phyloP scores from a whole-genome alignment of 2,888 invertebrate genomes.

The Theristus sp. region DNA sequence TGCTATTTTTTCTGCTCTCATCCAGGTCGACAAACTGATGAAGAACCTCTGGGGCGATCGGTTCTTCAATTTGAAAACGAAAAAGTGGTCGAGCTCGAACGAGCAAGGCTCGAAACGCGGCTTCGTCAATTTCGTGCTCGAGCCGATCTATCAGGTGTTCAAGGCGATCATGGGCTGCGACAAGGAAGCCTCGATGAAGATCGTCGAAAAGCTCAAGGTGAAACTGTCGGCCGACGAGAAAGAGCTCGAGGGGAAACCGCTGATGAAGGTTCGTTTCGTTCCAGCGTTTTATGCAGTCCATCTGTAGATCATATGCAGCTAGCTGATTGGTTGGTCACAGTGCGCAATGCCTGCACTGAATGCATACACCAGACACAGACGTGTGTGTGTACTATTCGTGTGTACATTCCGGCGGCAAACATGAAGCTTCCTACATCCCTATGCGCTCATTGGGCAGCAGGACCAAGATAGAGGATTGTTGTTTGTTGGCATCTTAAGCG shows the following conservation, averaged over 20 bases:
- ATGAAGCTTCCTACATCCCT: too few species aligned
- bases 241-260: slow-evolving; percentile 83
- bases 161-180: slow-evolving; percentile 75
- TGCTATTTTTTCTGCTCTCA: too few species aligned
- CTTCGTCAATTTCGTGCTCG: slow-evolving; percentile 95
- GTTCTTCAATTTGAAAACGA: slow-evolving; percentile 87
- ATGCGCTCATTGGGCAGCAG: too few species aligned
- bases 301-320: too few species aligned
- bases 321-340: too few species aligned
- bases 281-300: too few species aligned
- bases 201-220: slow-evolving; percentile 76
- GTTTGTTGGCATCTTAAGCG: too few species aligned
- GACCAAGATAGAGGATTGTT: too few species aligned
- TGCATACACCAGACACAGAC: too few species aligned
- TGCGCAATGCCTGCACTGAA: too few species aligned
- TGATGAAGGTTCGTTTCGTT: slow-evolving; percentile 57
- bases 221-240: slow-evolving; percentile 79
- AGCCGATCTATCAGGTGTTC: slow-evolving; percentile 90
- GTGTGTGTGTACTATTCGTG: too few species aligned
- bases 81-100: slow-evolving; percentile 69
- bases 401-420: too few species aligned
- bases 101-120: slow-evolving; percentile 71
- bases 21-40: slow-evolving; percentile 78
- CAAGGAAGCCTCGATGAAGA: slow-evolving; percentile 71
- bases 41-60: slow-evolving; percentile 87